These are phyloP conservation scores for Lasioglossum leucozonium DNA, from an alignment of 2,888 invertebrate genomes.

Conservation along the genomic window DNA sequence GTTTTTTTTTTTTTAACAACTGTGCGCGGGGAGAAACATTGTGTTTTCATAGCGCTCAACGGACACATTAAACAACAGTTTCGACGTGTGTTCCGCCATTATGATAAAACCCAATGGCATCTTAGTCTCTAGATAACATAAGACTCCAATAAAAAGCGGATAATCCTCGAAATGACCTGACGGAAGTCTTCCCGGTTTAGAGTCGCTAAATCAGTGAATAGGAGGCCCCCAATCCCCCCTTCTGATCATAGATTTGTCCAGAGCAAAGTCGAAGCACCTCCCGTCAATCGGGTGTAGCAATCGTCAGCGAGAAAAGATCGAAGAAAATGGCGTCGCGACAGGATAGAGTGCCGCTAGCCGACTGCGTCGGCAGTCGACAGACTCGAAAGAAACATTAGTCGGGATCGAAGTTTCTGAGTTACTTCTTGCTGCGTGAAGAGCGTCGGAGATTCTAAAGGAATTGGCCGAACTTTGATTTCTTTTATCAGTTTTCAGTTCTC, in stretches of 20 bases:
- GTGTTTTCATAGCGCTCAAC: not conserved
- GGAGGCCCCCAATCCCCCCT: not conserved
- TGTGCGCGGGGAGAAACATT: fast-evolving
- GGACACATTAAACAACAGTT: not conserved
- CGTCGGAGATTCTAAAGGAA: not conserved
- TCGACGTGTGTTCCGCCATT: not conserved
- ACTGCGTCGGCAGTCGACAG: not conserved
- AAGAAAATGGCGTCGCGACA: not conserved
- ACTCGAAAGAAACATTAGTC: conserved; percentile 6
- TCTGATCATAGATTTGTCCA: not conserved
- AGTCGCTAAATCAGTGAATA: not conserved
- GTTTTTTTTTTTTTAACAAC: not conserved
- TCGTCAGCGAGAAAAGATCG: conserved; percentile 8
- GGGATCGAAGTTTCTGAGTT: not conserved
- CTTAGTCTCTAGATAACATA: not conserved
- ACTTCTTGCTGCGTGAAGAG: not conserved
- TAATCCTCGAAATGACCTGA: not conserved
- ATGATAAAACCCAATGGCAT: not conserved
- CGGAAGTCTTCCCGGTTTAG: not conserved
- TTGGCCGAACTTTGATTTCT: not conserved
- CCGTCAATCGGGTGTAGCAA: not conserved
- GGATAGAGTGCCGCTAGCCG: not conserved
- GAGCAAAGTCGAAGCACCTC: not conserved
- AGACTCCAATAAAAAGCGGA: not conserved
- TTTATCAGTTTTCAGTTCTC: not conserved